These are phyloP conservation scores for Ptilonorhynchus violaceus DNA, from an alignment of 2,113 vertebrate species.

Conservation along the genomic window DNA sequence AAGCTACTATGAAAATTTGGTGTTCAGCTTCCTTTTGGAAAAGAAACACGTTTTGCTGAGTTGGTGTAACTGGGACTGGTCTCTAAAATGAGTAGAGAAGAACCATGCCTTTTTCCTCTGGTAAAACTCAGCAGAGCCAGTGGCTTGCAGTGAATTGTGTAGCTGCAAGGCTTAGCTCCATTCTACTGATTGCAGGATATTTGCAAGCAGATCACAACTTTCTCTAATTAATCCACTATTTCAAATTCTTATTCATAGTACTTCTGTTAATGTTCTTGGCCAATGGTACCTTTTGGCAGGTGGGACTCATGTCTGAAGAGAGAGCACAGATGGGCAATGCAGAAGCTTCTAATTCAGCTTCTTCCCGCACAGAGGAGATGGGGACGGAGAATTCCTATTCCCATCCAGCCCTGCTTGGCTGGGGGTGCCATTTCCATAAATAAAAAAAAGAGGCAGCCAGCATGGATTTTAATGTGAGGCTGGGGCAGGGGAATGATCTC, in stretches of 20 bases:
- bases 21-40: not conserved
- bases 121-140: not conserved
- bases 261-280: conserved; percentile 26
- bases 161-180: not conserved
- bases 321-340: not conserved
- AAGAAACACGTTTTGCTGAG: not conserved
- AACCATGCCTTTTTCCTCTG: accelerated
- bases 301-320: not conserved
- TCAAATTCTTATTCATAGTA: conserved; percentile 26
- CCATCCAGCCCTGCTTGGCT: not conserved
- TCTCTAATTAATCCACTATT: conserved; percentile 32
- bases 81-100: not conserved
- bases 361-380: not conserved
- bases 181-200: not conserved
- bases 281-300: not conserved
- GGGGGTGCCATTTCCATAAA: not conserved
- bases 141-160: not conserved
- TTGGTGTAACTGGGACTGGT: not conserved
- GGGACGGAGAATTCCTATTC: not conserved
- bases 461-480: not conserved
- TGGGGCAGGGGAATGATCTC: not conserved
- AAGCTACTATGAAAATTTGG: not conserved
- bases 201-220: conserved; percentile 12
- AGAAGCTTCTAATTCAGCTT: not conserved
- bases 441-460: not conserved